phyloP scores from a whole-genome alignment of 1,140 invertebrate genomes.

The Eurosta solidaginis region DNA sequence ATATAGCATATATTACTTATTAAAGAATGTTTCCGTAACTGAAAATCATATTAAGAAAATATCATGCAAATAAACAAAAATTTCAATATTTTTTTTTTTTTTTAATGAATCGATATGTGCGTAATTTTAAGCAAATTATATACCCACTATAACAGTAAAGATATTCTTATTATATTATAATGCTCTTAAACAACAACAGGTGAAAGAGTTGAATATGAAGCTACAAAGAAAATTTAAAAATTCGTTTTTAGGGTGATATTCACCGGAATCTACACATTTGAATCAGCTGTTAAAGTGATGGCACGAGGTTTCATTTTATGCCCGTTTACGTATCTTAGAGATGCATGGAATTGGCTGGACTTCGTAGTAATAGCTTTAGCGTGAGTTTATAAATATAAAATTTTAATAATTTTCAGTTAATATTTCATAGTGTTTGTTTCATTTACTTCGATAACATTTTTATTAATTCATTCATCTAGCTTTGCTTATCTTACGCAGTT shows the following conservation, averaged over 20 bases:
- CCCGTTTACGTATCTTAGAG: constrained; percentile 99
- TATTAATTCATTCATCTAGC: background rate
- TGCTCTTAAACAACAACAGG: background rate
- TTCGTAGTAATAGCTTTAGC: constrained; percentile 99
- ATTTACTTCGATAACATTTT: background rate
- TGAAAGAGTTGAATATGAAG: background rate
- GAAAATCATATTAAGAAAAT: background rate
- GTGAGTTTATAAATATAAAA: constrained; percentile 74
- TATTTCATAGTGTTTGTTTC: background rate
- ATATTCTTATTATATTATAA: background rate
- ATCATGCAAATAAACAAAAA: background rate
- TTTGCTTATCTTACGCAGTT: background rate
- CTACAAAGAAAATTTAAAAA: constrained; percentile 45
- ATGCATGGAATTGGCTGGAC: constrained; percentile 99
- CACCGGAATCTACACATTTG: constrained; percentile 99
- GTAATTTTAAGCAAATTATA: background rate
- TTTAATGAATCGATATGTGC: background rate
- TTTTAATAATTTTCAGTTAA: background rate
- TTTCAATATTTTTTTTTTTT: background rate
- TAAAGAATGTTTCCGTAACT: background rate
- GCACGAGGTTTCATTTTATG: constrained; percentile 98
- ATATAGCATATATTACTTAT: too few species aligned
- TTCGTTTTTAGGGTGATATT: constrained; percentile 89
- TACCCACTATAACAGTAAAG: background rate
- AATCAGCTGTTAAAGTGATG: constrained; percentile 98